phyloP scores from a whole-genome alignment of 1,140 invertebrate genomes.

The Eriosoma lanigerum region DNA sequence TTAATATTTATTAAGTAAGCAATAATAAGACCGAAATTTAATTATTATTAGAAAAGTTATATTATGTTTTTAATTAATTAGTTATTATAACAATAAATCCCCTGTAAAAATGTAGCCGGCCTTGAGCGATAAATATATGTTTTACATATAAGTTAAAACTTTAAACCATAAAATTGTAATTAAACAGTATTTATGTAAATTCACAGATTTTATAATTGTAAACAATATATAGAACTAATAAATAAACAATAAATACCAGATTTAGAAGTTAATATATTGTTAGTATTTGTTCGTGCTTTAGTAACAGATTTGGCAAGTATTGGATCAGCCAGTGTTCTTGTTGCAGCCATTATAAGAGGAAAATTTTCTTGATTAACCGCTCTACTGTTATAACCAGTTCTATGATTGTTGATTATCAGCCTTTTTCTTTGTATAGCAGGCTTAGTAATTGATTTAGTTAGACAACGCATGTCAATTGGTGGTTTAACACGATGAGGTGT shows the following conservation, averaged over 20 bases:
- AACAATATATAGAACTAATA: neutral
- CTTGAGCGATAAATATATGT: too few species aligned
- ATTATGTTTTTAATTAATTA: too few species aligned
- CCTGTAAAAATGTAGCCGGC: too few species aligned
- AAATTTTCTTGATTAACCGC: slow-evolving; percentile 44
- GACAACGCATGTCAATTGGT: slow-evolving; percentile 38
- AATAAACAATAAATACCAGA: too few species aligned
- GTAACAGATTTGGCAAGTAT: slow-evolving; percentile 29
- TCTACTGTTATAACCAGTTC: neutral
- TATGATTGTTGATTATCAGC: slow-evolving; percentile 26
- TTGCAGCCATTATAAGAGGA: slow-evolving; percentile 42
- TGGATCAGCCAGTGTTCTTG: slow-evolving; percentile 40
- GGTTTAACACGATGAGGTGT: slow-evolving; percentile 46
- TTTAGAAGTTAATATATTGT: slow-evolving; percentile 39
- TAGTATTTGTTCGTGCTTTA: slow-evolving; percentile 25
- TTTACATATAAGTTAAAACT: too few species aligned
- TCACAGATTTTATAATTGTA: neutral
- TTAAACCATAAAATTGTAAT: too few species aligned
- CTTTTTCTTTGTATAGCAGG: slow-evolving; percentile 40
- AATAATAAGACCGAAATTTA: too few species aligned
- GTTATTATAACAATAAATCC: too few species aligned
- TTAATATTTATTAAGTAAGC: too few species aligned
- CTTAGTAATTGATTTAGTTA: slow-evolving; percentile 46
- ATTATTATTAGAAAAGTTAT: too few species aligned
- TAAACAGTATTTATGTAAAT: neutral